A percentile compares a stretch with the other conserved stretches of the same genome.
Evolutionary conservation across 2,888 invertebrate genomes (phyloP).

Genomic region (Hydrotaea diabolus): DNA sequence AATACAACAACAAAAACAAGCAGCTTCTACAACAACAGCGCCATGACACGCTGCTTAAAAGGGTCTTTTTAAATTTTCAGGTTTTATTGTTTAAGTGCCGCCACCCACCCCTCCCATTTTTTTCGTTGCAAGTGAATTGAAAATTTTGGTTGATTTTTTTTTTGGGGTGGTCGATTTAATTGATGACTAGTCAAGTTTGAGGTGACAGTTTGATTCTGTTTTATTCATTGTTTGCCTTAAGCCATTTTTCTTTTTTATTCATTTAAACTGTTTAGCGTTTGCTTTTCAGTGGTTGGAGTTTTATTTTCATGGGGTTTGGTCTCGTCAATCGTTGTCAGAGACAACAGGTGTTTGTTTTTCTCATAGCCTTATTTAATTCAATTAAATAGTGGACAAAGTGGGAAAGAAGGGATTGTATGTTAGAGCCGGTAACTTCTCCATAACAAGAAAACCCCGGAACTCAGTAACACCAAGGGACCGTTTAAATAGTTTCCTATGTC

Average conservation of each 20-base stretch:
- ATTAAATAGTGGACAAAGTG: no score
- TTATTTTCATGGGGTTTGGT: not conserved
- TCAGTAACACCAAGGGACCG: no score
- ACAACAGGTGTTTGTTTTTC: slow-evolving; percentile 4
- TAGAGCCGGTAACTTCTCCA: no score
- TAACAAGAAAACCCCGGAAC: no score
- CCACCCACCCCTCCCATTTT: not conserved
- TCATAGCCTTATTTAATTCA: no score
- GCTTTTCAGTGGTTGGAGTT: not conserved
- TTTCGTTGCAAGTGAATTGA: not conserved
- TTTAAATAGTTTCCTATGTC: no score
- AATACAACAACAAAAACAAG: not conserved
- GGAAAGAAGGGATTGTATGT: no score
- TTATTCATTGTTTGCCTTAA: not conserved
- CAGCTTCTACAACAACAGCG: not conserved
- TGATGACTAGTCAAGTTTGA: not conserved
- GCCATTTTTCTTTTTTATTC: not conserved
- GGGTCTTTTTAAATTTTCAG: not conserved
- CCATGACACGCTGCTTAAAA: not conserved
- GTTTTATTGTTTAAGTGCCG: not conserved
- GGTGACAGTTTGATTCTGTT: slow-evolving; percentile 1
- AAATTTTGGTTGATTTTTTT: not conserved
- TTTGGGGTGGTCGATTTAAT: not conserved
- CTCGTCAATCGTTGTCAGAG: not conserved
- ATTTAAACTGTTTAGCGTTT: not conserved